These are phyloP conservation scores for Sesamia inferens DNA, from an alignment of 2,888 invertebrate genomes.

Conservation along the genomic window DNA sequence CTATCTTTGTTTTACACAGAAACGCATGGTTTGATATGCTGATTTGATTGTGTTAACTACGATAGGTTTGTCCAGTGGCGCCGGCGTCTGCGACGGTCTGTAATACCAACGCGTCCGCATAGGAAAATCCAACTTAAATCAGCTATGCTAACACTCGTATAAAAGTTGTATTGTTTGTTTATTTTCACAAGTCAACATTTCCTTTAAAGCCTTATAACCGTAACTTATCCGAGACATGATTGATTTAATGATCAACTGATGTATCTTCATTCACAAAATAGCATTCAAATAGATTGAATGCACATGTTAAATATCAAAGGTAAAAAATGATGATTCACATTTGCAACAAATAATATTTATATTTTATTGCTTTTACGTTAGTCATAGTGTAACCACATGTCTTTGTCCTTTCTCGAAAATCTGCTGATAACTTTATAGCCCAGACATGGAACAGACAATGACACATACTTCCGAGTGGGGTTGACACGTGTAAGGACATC, in stretches of 20 bases:
- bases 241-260: background rate
- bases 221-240: background rate
- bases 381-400: slow-evolving; percentile 79
- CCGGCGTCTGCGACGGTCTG: slow-evolving; percentile 50
- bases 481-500: slow-evolving; percentile 64
- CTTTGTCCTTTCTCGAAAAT: slow-evolving; percentile 83
- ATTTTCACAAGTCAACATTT: background rate
- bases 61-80: slow-evolving; percentile 58
- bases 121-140: slow-evolving; percentile 69
- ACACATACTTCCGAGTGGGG: slow-evolving; percentile 72
- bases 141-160: slow-evolving; percentile 63
- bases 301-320: slow-evolving; percentile 27
- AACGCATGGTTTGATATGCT: slow-evolving; percentile 74
- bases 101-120: slow-evolving; percentile 66
- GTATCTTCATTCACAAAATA: slow-evolving; percentile 12
- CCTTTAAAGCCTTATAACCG: background rate
- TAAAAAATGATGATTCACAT: slow-evolving; percentile 73
- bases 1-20: slow-evolving; percentile 72
- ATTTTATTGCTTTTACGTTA: slow-evolving; percentile 74
- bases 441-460: slow-evolving; percentile 78
- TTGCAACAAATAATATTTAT: slow-evolving; percentile 66
- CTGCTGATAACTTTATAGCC: slow-evolving; percentile 75
- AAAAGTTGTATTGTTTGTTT: slow-evolving; percentile 25
- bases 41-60: slow-evolving; percentile 67
- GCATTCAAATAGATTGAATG: background rate